Evolutionary conservation across 2,888 invertebrate genomes (phyloP).

Genomic region (Loripinus fragilis): DNA sequence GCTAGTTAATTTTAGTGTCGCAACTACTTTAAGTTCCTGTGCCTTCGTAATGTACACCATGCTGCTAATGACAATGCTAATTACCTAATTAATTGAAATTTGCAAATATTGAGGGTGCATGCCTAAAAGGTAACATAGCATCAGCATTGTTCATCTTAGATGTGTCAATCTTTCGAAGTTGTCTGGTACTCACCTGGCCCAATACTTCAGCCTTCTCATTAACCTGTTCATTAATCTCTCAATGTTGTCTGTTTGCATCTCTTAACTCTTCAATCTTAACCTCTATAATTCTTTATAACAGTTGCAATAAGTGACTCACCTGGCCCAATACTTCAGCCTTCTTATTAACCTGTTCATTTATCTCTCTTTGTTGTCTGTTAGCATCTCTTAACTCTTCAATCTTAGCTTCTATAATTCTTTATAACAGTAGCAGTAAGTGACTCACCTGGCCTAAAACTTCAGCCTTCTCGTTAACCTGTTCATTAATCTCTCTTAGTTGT

Average conservation of each 20-base stretch:
- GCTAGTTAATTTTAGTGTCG: no score
- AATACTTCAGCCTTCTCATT: slow-evolving; percentile 69
- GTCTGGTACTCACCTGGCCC: slow-evolving; percentile 63
- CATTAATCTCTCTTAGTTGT: slow-evolving; percentile 73
- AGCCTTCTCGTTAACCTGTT: slow-evolving; percentile 70
- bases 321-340: slow-evolving; percentile 70
- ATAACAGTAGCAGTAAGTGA: not conserved
- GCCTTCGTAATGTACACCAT: no score
- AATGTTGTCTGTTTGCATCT: slow-evolving; percentile 72
- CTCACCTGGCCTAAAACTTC: slow-evolving; percentile 70
- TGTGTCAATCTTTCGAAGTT: no score
- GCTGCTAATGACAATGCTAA: no score
- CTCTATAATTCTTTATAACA: slow-evolving; percentile 31
- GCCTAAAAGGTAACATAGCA: no score
- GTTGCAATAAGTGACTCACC: slow-evolving; percentile 43
- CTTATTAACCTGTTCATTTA: slow-evolving; percentile 68
- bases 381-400: slow-evolving; percentile 71
- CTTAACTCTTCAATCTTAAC: slow-evolving; percentile 70
- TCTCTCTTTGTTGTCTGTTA: slow-evolving; percentile 73
- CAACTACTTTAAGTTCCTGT: no score
- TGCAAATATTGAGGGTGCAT: no score
- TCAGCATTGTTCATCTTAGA: no score
- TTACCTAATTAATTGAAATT: no score
- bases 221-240: slow-evolving; percentile 71
- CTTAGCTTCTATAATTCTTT: slow-evolving; percentile 54